A percentile compares a stretch with the other conserved stretches of the same genome.
phyloP scores from a whole-genome alignment of 2,888 invertebrate genomes.

The Branchipolynoe longqiensis region DNA sequence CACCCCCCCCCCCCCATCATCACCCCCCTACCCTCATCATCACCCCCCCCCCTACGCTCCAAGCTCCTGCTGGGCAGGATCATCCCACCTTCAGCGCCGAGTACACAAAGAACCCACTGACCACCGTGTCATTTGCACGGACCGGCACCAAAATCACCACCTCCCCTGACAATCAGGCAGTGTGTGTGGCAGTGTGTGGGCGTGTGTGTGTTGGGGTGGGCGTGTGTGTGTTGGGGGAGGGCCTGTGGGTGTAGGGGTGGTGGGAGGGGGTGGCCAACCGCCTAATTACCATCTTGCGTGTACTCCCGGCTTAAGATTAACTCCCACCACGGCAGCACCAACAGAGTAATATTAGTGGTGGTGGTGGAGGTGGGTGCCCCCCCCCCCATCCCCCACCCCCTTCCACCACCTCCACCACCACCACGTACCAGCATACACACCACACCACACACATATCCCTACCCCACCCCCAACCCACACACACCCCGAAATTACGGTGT shows the following conservation, averaged over 20 bases:
- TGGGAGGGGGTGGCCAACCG: neutral
- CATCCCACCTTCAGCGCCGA: conserved; percentile 28
- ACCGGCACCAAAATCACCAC: conserved; percentile 35
- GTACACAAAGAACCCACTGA: conserved; percentile 14
- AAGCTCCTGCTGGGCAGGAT: conserved; percentile 17
- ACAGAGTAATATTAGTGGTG: conserved; percentile 53
- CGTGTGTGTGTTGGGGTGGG: too few relatives aligned
- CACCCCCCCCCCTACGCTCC: too few relatives aligned
- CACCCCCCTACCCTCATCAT: too few relatives aligned
- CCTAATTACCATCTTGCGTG: conserved; percentile 58
- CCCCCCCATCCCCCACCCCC: neutral
- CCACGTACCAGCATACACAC: too few relatives aligned
- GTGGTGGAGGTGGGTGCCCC: too few relatives aligned
- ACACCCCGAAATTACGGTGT: conserved; percentile 43
- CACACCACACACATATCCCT: too few relatives aligned
- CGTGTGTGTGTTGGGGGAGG: too few relatives aligned
- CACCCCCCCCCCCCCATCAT: too few relatives aligned
- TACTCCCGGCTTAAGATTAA: conserved; percentile 33
- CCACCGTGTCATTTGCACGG: conserved; percentile 49
- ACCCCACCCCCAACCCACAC: conserved; percentile 5
- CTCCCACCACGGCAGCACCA: conserved; percentile 37
- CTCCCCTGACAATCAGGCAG: conserved; percentile 46
- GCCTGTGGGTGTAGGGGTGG: too few relatives aligned
- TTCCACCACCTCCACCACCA: neutral
- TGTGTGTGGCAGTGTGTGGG: too few relatives aligned